These are phyloP conservation scores for Mixornis gularis DNA, from an alignment of 2,113 vertebrate genomes.

Conservation along the genomic window DNA sequence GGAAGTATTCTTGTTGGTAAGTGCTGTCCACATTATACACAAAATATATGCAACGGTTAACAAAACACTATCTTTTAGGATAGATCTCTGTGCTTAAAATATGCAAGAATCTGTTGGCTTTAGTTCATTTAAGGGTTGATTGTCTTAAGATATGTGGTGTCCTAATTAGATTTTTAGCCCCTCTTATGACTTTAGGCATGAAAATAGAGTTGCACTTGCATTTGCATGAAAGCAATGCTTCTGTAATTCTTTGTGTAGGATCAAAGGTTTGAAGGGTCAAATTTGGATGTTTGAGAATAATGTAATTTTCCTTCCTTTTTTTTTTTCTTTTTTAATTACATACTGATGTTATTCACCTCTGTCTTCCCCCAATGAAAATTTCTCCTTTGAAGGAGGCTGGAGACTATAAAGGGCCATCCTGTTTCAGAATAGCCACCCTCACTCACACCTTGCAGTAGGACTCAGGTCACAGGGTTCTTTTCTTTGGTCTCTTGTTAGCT, in stretches of 20 bases:
- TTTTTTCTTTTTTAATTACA: background rate
- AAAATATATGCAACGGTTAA: background rate
- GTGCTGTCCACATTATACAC: background rate
- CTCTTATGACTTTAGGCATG: background rate
- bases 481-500: background rate
- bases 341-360: accelerated
- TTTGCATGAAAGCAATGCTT: background rate
- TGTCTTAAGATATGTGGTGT: background rate
- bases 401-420: background rate
- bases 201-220: background rate
- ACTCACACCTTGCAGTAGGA: background rate
- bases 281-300: background rate
- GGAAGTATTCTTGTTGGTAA: background rate
- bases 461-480: background rate
- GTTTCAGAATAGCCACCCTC: background rate
- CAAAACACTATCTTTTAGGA: background rate
- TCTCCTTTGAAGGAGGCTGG: background rate
- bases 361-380: background rate
- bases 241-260: background rate
- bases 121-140: background rate
- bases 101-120: background rate
- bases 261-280: background rate
- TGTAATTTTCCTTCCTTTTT: background rate
- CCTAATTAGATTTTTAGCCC: background rate
- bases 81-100: background rate